Evolutionary conservation across 2,797 vertebrate species (phyloP).

Genomic region (Micrastur ruficollis): DNA sequence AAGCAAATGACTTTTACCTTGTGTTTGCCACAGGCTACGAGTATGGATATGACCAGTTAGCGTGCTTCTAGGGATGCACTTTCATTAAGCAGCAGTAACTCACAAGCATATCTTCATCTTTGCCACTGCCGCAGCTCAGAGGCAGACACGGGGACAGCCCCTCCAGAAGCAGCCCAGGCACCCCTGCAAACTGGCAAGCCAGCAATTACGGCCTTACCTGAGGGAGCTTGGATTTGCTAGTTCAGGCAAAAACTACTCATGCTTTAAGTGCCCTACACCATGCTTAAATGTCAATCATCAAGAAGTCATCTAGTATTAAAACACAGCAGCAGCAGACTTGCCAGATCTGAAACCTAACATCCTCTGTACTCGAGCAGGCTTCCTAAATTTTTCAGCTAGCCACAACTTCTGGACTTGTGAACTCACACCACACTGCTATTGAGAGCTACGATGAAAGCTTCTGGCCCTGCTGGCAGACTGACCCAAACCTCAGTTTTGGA

Average conservation of each 20-base stretch:
- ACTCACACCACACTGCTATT: neutral
- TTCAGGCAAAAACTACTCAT: neutral
- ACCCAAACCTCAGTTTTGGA: neutral
- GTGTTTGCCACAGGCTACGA: neutral
- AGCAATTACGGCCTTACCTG: neutral
- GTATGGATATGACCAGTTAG: accelerated
- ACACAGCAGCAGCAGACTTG: neutral
- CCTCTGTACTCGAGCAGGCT: neutral
- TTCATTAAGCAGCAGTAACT: neutral
- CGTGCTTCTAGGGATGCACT: neutral
- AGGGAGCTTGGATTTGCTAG: neutral
- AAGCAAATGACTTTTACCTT: neutral
- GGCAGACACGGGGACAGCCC: neutral
- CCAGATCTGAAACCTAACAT: neutral
- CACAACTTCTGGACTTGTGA: neutral
- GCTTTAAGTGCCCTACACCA: neutral
- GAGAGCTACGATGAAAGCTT: neutral
- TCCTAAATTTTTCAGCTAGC: neutral
- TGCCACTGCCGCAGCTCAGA: neutral
- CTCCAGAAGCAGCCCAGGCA: neutral
- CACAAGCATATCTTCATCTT: no score
- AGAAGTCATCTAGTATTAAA: neutral
- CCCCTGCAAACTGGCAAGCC: neutral
- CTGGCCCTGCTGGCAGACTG: neutral
- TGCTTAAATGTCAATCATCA: neutral